phyloP scores from a whole-genome alignment of 92 coral and sea anemone species.

The Phenganax subtilis region DNA sequence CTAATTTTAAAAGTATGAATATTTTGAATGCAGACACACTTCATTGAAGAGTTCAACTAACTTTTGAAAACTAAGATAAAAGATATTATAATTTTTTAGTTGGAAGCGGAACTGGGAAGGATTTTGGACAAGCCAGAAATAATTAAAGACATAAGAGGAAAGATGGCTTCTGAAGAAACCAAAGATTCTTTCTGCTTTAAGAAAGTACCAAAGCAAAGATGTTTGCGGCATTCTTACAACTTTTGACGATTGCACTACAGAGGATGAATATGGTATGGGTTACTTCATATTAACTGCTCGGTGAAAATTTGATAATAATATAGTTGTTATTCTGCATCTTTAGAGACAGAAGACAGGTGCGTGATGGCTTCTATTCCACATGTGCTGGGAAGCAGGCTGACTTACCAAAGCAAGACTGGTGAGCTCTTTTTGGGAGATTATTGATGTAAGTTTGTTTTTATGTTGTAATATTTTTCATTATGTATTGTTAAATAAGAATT shows the following conservation, averaged over 20 bases:
- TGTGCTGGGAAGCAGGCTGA: slow-evolving; percentile 11
- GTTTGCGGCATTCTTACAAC: slow-evolving; percentile 2
- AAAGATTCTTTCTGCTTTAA: slow-evolving; percentile 40
- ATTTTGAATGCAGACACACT: slow-evolving; percentile 1
- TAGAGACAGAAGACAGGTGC: slow-evolving; percentile 18
- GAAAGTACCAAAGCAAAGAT: slow-evolving; percentile 25
- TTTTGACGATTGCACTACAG: slow-evolving; percentile 43
- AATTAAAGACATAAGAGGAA: not conserved
- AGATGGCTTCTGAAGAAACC: slow-evolving; percentile 5
- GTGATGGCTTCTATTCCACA: slow-evolving; percentile 4
- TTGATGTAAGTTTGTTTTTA: not conserved
- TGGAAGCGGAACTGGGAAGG: not conserved
- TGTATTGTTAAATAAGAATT: too few species aligned
- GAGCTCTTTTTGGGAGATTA: slow-evolving; percentile 20
- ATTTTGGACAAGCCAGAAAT: not conserved
- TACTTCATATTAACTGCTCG: too few species aligned
- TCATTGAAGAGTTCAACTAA: too few species aligned
- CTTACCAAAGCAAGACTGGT: slow-evolving; percentile 5
- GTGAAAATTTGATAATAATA: too few species aligned
- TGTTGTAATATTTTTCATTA: too few species aligned
- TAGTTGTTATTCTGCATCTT: not conserved
- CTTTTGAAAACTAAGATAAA: too few species aligned
- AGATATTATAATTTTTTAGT: not conserved
- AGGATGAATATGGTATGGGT: slow-evolving; percentile 15
- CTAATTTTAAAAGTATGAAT: too few species aligned